A percentile compares a stretch with the other conserved stretches of the same genome.
phyloP scores from a whole-genome alignment of 2,113 vertebrate genomes.

The Nesoenas mayeri region DNA sequence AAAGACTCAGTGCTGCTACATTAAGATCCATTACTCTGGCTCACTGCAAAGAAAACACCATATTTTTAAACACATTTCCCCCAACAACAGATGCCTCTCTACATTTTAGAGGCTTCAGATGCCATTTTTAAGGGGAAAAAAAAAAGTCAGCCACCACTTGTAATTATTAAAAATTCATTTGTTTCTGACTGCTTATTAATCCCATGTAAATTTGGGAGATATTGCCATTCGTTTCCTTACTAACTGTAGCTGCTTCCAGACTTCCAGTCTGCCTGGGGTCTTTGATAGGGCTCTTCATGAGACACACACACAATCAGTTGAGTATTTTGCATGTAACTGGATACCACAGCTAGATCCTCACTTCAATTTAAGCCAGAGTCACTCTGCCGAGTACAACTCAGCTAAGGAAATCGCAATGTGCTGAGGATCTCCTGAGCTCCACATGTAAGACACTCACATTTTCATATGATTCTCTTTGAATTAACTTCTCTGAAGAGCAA shows the following conservation, averaged over 20 bases:
- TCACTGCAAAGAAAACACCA: not conserved
- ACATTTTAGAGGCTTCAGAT: not conserved
- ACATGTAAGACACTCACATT: not conserved
- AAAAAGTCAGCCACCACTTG: not conserved
- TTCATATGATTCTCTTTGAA: not conserved
- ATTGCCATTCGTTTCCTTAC: not conserved
- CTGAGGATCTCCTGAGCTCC: not conserved
- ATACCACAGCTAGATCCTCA: not conserved
- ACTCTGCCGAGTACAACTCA: not conserved
- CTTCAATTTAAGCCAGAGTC: not conserved
- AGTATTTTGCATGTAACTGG: not conserved
- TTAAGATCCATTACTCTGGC: not conserved
- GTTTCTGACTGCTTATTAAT: not conserved
- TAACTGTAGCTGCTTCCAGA: not conserved
- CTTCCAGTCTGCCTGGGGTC: not conserved
- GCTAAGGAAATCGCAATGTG: not conserved
- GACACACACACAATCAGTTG: not conserved
- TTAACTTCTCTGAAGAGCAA: not conserved
- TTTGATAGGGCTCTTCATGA: not conserved
- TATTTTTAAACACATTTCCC: not conserved
- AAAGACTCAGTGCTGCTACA: not conserved
- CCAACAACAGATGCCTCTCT: not conserved
- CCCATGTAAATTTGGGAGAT: not conserved
- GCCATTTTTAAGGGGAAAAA: not conserved
- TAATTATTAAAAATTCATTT: slow-evolving; percentile 9